phyloP scores from a whole-genome alignment of 2,888 invertebrate species.

The Zonitis immaculata region DNA sequence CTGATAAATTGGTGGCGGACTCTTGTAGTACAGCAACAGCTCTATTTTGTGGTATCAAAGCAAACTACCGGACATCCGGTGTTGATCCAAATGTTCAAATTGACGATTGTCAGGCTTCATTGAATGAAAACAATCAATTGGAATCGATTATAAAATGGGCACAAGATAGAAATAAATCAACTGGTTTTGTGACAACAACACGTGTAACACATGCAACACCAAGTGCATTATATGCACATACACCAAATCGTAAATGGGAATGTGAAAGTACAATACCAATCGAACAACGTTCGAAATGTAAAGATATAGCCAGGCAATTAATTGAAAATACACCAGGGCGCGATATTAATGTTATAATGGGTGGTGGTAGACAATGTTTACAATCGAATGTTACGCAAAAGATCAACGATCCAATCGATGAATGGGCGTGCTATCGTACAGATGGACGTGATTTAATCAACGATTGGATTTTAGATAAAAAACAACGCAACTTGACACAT shows the following conservation, averaged over 20 bases:
- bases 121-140: conserved; percentile 54
- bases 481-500: conserved; percentile 50
- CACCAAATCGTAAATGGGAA: conserved; percentile 74
- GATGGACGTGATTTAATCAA: conserved; percentile 73
- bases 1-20: conserved; percentile 82
- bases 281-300: conserved; percentile 55
- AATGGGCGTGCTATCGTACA: conserved; percentile 56
- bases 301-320: conserved; percentile 80
- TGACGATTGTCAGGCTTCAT: conserved; percentile 62
- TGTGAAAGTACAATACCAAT: conserved; percentile 66
- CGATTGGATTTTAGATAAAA: conserved; percentile 59
- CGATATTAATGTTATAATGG: conserved; percentile 78
- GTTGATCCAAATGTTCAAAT: conserved; percentile 64
- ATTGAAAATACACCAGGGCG: conserved; percentile 74
- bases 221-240: conserved; percentile 72
- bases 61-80: conserved; percentile 73
- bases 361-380: conserved; percentile 72
- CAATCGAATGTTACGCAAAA: conserved; percentile 55
- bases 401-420: conserved; percentile 49
- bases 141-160: conserved; percentile 68
- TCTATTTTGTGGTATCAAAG: conserved; percentile 77
- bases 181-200: conserved; percentile 85
- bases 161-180: conserved; percentile 68
- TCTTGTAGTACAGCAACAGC: conserved; percentile 88
- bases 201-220: conserved; percentile 88